These are phyloP conservation scores for Spea bombifrons DNA, from an alignment of 2,113 vertebrate genomes.

Conservation along the genomic window DNA sequence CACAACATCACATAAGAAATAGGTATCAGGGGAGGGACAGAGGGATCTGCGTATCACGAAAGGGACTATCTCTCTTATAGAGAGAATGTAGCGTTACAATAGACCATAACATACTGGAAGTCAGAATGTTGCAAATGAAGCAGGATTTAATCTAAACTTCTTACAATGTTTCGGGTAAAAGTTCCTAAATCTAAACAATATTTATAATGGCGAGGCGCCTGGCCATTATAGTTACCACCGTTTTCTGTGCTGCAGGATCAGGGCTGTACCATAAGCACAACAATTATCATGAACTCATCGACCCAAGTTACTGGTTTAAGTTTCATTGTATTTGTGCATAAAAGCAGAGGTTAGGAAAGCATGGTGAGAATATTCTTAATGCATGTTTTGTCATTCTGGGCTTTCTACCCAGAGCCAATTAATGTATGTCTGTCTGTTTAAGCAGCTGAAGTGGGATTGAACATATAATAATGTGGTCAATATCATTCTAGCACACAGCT, in stretches of 20 bases:
- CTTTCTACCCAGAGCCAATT: background rate
- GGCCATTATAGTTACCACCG: background rate
- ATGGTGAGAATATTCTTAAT: background rate
- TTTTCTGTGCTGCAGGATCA: background rate
- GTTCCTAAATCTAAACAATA: background rate
- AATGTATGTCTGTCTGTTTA: constrained; percentile 44
- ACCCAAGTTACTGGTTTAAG: background rate
- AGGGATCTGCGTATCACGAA: too few relatives aligned
- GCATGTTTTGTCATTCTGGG: background rate
- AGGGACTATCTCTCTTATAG: too few relatives aligned
- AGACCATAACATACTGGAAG: too few relatives aligned
- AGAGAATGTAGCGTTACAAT: too few relatives aligned
- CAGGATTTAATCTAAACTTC: too few relatives aligned
- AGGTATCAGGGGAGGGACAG: too few relatives aligned
- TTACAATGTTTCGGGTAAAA: too few relatives aligned
- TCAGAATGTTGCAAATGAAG: too few relatives aligned
- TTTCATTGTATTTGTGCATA: constrained; percentile 3
- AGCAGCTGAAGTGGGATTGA: constrained; percentile 48
- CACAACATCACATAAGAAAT: too few relatives aligned
- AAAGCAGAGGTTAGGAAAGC: background rate
- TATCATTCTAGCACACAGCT: constrained; percentile 57
- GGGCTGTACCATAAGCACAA: background rate
- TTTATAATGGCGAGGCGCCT: background rate
- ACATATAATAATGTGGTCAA: constrained; percentile 51
- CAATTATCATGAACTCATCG: background rate